These are phyloP conservation scores for Apostichopus californicus DNA, from an alignment of 35 echinoderm and acorn worm genomes.

Conservation along the genomic window DNA sequence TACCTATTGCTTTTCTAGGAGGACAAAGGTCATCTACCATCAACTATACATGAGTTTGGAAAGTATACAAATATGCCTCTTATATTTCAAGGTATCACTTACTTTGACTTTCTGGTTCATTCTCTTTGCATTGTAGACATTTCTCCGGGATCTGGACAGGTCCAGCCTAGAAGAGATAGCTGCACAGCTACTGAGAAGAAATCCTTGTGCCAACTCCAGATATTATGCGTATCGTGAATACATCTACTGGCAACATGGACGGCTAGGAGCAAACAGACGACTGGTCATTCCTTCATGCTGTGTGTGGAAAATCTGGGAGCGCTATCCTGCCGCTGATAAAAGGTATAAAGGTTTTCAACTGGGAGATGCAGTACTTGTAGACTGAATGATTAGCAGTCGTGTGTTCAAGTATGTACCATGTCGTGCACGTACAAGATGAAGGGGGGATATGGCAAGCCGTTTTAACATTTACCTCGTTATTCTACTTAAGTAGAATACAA, in stretches of 20 bases:
- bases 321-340: slow-evolving; percentile 12
- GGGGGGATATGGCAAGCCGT: too few species aligned
- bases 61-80: too few species aligned
- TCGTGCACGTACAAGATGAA: too few species aligned
- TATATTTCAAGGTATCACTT: neutral
- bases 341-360: slow-evolving; percentile 34
- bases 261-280: neutral
- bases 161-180: slow-evolving; percentile 13
- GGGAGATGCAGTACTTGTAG: slow-evolving; percentile 26
- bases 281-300: slow-evolving; percentile 35
- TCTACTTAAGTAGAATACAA: too few species aligned
- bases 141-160: slow-evolving; percentile 21
- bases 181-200: neutral
- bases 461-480: too few species aligned
- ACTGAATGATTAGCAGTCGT: neutral
- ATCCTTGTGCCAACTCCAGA: neutral
- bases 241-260: slow-evolving; percentile 47
- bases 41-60: too few species aligned
- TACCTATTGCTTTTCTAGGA: too few species aligned
- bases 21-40: too few species aligned
- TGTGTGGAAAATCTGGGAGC: slow-evolving; percentile 25
- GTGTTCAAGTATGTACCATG: neutral
- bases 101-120: neutral
- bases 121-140: neutral
- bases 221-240: slow-evolving; percentile 29